A percentile compares a stretch with the other conserved stretches of the same genome.
phyloP scores from a whole-genome alignment of 2,113 vertebrate species.

The Dinomys branickii region DNA sequence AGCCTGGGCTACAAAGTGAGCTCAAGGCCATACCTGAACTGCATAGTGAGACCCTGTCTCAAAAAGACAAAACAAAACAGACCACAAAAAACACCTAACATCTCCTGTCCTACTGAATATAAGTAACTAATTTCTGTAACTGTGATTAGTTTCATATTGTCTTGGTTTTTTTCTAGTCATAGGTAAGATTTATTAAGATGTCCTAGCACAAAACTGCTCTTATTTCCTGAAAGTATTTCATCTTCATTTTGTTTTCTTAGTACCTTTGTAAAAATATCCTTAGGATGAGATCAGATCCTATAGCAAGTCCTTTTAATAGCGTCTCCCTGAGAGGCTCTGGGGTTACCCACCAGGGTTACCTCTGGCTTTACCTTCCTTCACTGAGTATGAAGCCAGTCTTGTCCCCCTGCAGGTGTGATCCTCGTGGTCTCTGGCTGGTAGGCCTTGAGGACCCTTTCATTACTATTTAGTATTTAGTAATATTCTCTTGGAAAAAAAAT shows the following conservation, averaged over 20 bases:
- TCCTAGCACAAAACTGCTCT: neutral
- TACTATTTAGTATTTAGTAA: neutral
- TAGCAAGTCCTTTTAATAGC: neutral
- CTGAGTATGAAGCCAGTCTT: neutral
- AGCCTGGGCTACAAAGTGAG: too few relatives aligned
- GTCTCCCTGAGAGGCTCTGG: neutral
- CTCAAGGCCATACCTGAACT: too few relatives aligned
- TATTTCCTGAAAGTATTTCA: neutral
- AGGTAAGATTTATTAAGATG: neutral
- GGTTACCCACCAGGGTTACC: too few relatives aligned
- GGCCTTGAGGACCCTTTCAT: neutral
- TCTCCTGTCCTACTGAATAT: too few relatives aligned
- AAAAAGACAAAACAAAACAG: too few relatives aligned
- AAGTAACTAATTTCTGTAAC: neutral
- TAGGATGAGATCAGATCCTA: neutral
- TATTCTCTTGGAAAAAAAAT: neutral
- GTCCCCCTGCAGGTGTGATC: neutral
- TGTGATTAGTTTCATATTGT: neutral
- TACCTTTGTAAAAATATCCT: neutral
- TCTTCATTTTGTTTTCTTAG: neutral
- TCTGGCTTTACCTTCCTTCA: neutral
- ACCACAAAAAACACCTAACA: neutral
- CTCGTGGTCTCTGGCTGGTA: neutral
- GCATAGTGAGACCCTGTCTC: too few relatives aligned
- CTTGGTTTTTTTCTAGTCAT: neutral